Evolutionary conservation across 2,113 vertebrate species (phyloP), one percentile per base, ranked within the genome.

Genomic region (Climacteris rufus): DNA sequence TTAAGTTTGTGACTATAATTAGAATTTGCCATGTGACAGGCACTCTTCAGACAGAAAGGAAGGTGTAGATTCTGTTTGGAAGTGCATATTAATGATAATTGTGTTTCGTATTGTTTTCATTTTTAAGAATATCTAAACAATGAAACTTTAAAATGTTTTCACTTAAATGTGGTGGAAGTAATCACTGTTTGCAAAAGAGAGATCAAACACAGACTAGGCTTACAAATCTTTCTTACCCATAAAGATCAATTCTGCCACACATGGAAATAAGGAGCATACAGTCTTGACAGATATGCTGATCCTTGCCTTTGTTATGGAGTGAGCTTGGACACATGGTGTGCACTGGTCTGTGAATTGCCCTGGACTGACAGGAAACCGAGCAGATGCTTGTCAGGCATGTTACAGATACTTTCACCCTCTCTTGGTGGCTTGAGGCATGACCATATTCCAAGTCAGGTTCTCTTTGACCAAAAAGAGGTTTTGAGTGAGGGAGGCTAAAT

Each of bases 191-290:
- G 44, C 87, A 89, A 72, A 84, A 84, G 49, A 71, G 20, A 94
- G 91, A 91, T 91, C 81, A 96, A 92, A 92, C 53, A 76, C 3
- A 1, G 69, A 84, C 72, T 56, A 72, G 45, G 56, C 61, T 95
- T 95, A 95, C 93, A 94, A 94, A 93, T 92, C 81, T 95, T 94
- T 75, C 52, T 57, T 87, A 82, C 49, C 65, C 65, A 65, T 94
- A 89, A 95, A 92, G 72, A 91, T 85, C 9, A 13, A 9, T 95
- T 93, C 64, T 86, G 68, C 71, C 76, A 75, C 86, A 92, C 72
- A 78, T 39, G 47, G 93, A 90, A 93, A 92, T 90, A 66, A 54
- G 80, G 60, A 95, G 42, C 52, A 54, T 21, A 22, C 42, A 65
- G 57, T 77, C 74, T 77, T 92, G 82, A 90, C 79, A 92, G 72